Evolutionary conservation across 2,113 vertebrate species (phyloP), one percentile per base, ranked within the genome.

Genomic region (Agapornis roseicollis): DNA sequence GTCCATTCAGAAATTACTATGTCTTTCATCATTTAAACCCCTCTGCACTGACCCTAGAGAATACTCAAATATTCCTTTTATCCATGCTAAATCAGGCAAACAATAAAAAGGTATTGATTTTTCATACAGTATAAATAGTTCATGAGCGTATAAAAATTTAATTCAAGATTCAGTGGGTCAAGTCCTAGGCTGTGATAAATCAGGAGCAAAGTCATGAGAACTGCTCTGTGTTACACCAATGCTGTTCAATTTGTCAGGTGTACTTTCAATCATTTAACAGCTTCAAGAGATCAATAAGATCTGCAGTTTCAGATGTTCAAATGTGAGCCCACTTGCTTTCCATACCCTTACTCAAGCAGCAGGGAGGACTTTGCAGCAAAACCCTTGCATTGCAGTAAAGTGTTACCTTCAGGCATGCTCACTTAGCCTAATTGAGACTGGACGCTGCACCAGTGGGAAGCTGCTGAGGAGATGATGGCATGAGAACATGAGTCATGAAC

Each of bases 21-120:
- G 41, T 83, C 65, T 92, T 73, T 95, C 82, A 93, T 72, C 35
- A 46, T 68, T 88, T 90, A 85, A 23, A 20, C 37, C 44, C 17
- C 64, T 86, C 79, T 78, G 24, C 18, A 37, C 1, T 88, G 71
- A 71, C 65, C 33, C 69, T 46, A 24, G 80, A 87, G 80, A 92
- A 84, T 69, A 93, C 63, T 42, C 73, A 93, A 94, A 87, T 78
- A 82, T 53, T 85, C 55, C 22, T 87, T 93, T 93, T 82, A 87
- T 61, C 63, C 37, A 17, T 78, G 52, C 80, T 93, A 84, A 96
- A 93, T 79, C 77, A 92, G 77, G 70, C 80, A 78, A 94, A 90
- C 8, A 89, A 85, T 85, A 72, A 88, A 90, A 87, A 76, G 13
- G 15, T 81, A 78, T 84, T 81, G 83, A 96, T 96, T 85, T 82